Base-by-base conservation (phyloP, 2,888 invertebrate genomes). In the Hemaris fuciformis region DNA sequence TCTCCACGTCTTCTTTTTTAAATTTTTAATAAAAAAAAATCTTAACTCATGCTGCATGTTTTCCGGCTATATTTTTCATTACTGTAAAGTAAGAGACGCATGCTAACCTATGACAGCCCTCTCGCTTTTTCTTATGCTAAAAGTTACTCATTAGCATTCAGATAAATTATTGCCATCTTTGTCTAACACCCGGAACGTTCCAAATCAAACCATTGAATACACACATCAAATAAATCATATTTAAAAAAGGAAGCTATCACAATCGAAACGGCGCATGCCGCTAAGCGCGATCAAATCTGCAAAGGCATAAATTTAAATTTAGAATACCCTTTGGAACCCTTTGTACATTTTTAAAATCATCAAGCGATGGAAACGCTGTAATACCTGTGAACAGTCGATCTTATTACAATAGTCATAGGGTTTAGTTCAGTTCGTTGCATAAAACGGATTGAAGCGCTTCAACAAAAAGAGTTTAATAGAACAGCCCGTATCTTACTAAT, bases 221-320 rank as follows among this genome's bases (percentile, higher is more conserved):
- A 79, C 83, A 84, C 84, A 81, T 80, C 74, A 67, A 81, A 91
- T 91, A 91, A 90, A 91, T 90, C 89, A 89, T 78, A 75, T 79
- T 86, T 79, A 77, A 83, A 85, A 85, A 84, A 84, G 73, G 74
- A 72, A 74, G 68, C 80, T 88, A 88, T 89, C 87, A 77, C 72
- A 76, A 83, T 81, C 82, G 73, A 76, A 84, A 77, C 75, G 81
- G 84, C 83, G 86, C 83, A 83, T 81, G 84, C 84, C 84, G 84
- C 88, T 87, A 86, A 87, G 85, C 77, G 83, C 85, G 90, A 93
- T 93, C 91, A 84, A 80, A 93, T 93, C 93, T 92, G 84, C 83
- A 86, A 84, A 88, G 87, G 91, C 92, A 93, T 93, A 93, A 93
- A 93, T 93, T 93, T 83, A 87, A 91, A 92, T 91, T 92, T 91